Conservation (phyloP, 2,888 invertebrate species). For the Melanophora roralis region DNA sequence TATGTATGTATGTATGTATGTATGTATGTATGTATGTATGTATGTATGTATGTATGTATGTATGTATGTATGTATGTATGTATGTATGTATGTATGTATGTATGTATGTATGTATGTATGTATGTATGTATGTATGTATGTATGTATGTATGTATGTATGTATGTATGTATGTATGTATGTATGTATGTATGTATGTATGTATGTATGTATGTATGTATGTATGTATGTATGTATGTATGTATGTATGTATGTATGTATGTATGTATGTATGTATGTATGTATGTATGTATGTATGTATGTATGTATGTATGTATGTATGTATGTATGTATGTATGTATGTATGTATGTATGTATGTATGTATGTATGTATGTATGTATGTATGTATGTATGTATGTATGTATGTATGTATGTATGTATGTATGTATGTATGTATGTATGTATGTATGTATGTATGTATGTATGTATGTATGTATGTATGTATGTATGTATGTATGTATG, state of each 20-base stretch:
- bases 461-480: no score
- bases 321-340: background rate
- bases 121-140: no score
- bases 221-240: background rate
- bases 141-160: background rate
- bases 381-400: background rate
- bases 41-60: background rate
- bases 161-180: background rate
- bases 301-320: background rate
- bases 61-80: background rate
- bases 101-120: background rate
- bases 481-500: background rate
- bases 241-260: background rate
- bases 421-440: background rate
- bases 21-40: background rate
- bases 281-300: background rate
- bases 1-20: background rate
- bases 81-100: background rate
- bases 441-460: background rate
- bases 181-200: no score
- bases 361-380: background rate
- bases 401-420: no score
- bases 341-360: background rate
- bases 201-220: background rate
- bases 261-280: background rate